These are phyloP conservation scores for Thalassophryne amazonica DNA, from an alignment of 2,797 vertebrate genomes.

Conservation along the genomic window DNA sequence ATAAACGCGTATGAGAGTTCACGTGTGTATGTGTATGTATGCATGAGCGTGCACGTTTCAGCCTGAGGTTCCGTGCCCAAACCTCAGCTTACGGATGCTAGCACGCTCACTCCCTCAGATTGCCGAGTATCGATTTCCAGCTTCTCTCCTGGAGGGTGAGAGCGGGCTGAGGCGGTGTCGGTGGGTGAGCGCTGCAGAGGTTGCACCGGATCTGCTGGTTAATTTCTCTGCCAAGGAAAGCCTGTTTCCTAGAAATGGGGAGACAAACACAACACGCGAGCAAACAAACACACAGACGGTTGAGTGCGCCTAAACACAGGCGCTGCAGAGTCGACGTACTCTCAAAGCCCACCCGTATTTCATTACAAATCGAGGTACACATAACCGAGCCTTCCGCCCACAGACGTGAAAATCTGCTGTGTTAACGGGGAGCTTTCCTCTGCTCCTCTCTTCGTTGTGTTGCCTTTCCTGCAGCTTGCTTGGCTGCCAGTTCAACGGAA, in stretches of 20 bases:
- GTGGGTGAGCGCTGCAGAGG: conserved; percentile 60
- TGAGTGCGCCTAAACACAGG: conserved; percentile 45
- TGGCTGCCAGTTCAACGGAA: conserved; percentile 47
- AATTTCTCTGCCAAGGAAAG: conserved; percentile 54
- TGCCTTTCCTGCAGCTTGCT: conserved; percentile 56
- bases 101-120: conserved; percentile 42
- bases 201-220: conserved; percentile 49
- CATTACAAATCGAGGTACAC: conserved; percentile 29
- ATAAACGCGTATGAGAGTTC: conserved; percentile 37
- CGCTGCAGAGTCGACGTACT: not conserved
- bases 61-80: conserved; percentile 36
- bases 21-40: conserved; percentile 3
- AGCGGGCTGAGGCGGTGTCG: conserved; percentile 42
- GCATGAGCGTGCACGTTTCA: not conserved
- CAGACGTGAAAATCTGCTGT: conserved; percentile 53
- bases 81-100: conserved; percentile 53
- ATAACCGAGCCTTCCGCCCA: too few relatives aligned
- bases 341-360: conserved; percentile 51
- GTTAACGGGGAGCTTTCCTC: conserved; percentile 69
- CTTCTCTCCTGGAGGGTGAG: conserved; percentile 46
- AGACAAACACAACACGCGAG: conserved; percentile 42
- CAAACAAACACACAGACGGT: conserved; percentile 44
- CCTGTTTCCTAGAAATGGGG: conserved; percentile 62
- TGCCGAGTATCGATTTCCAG: conserved; percentile 54
- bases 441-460: conserved; percentile 50